Evolutionary conservation across 2,113 vertebrate species (phyloP).

Genomic region (Sphaerodactylus townsendi): DNA sequence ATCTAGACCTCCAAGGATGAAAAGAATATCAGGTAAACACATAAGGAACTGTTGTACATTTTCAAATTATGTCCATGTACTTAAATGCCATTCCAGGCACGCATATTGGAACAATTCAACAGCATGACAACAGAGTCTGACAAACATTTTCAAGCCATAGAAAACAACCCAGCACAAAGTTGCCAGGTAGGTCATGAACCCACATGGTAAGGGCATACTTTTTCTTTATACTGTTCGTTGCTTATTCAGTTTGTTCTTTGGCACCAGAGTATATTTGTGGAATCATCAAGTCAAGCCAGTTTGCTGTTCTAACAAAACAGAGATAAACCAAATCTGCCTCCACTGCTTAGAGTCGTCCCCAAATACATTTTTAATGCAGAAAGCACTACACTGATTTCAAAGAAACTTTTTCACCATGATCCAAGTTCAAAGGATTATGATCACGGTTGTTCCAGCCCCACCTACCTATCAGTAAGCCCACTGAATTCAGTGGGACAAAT

Average conservation of each 20-base stretch:
- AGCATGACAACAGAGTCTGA: background rate
- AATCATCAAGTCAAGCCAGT: background rate
- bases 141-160: background rate
- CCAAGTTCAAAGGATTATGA: background rate
- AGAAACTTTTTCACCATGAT: background rate
- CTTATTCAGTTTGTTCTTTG: background rate
- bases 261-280: background rate
- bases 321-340: background rate
- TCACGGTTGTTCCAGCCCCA: background rate
- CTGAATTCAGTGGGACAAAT: background rate
- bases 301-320: no score
- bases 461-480: background rate
- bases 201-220: no score
- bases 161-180: background rate
- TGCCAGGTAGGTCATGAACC: background rate
- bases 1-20: conserved; percentile 43
- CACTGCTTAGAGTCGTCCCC: background rate
- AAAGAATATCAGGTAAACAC: conserved; percentile 30
- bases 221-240: background rate
- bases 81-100: conserved; percentile 18
- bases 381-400: background rate
- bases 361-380: background rate
- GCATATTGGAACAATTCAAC: background rate
- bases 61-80: conserved; percentile 28
- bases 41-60: conserved; percentile 33